A percentile compares a stretch with the other conserved stretches of the same genome.
Evolutionary conservation across 1,140 invertebrate genomes (phyloP).

Genomic region (Acromyrmex charruanus): DNA sequence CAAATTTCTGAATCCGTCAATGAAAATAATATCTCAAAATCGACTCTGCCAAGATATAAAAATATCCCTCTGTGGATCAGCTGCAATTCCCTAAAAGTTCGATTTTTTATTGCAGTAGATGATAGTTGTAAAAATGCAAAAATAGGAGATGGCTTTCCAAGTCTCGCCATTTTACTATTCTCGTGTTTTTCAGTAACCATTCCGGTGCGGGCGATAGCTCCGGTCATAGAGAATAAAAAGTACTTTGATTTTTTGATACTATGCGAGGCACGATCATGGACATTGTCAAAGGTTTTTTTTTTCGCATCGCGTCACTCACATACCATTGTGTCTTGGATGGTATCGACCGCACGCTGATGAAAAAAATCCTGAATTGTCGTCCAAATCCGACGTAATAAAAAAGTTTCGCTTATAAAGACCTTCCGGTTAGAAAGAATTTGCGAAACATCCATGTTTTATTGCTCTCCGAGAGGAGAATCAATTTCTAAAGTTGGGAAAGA

Average conservation of each 20-base stretch:
- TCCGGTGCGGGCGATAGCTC: background rate
- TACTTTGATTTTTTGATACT: constrained; percentile 30
- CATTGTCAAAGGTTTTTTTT: constrained; percentile 28
- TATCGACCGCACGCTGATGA: background rate
- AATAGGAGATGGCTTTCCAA: background rate
- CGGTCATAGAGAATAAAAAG: constrained; percentile 13
- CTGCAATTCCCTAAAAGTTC: background rate
- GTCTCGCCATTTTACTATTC: background rate
- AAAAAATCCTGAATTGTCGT: constrained; percentile 16
- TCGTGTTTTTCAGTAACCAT: background rate
- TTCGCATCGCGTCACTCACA: background rate
- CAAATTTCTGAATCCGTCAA: too few species aligned
- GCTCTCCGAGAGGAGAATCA: background rate
- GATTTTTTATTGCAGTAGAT: background rate
- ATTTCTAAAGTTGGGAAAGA: background rate
- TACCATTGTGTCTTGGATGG: background rate
- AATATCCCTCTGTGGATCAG: background rate
- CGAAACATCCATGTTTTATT: background rate
- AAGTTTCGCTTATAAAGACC: background rate
- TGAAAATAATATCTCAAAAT: background rate
- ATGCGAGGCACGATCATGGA: constrained; percentile 1
- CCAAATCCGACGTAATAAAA: background rate
- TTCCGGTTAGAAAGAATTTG: background rate
- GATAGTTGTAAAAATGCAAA: background rate
- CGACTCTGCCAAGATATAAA: background rate